phyloP scores from a whole-genome alignment of 2,888 invertebrate genomes.

The Ferdinandea cuprea region DNA sequence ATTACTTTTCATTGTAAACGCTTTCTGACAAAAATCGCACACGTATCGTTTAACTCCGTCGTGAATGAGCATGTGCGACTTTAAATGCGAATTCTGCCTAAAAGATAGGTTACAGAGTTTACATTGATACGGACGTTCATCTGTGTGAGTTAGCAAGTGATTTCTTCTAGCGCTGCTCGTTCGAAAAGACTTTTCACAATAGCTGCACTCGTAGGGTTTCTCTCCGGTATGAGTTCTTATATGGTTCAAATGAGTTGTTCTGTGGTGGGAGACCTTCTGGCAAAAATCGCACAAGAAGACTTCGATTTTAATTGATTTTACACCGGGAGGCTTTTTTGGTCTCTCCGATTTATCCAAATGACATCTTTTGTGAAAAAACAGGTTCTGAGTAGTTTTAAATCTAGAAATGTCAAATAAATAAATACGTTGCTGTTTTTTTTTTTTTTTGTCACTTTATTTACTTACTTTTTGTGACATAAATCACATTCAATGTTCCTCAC shows the following conservation, averaged over 20 bases:
- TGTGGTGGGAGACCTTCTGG: slow-evolving; percentile 74
- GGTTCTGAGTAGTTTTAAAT: slow-evolving; percentile 73
- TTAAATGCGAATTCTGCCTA: slow-evolving; percentile 75
- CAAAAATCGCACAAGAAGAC: slow-evolving; percentile 67
- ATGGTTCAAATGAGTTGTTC: slow-evolving; percentile 76
- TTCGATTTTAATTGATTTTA: slow-evolving; percentile 10
- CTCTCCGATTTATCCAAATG: slow-evolving; percentile 44
- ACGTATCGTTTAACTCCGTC: slow-evolving; percentile 69
- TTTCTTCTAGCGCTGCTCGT: slow-evolving; percentile 74
- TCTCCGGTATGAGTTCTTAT: slow-evolving; percentile 76
- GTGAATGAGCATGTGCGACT: slow-evolving; percentile 76
- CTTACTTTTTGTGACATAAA: slow-evolving; percentile 72
- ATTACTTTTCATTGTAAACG: slow-evolving; percentile 74
- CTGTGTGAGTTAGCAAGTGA: slow-evolving; percentile 76
- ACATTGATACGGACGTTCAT: slow-evolving; percentile 76
- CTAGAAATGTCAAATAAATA: slow-evolving; percentile 50
- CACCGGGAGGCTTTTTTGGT: slow-evolving; percentile 1
- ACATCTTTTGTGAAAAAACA: slow-evolving; percentile 66
- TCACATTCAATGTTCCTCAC: slow-evolving; percentile 71
- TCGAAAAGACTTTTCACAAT: slow-evolving; percentile 75
- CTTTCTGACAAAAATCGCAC: slow-evolving; percentile 74
- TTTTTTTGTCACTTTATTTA: neutral
- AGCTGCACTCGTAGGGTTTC: slow-evolving; percentile 74
- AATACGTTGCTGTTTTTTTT: neutral
- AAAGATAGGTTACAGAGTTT: slow-evolving; percentile 75